phyloP scores from a whole-genome alignment of 2,888 invertebrate genomes.

The Rhagophthalmus giganteus region DNA sequence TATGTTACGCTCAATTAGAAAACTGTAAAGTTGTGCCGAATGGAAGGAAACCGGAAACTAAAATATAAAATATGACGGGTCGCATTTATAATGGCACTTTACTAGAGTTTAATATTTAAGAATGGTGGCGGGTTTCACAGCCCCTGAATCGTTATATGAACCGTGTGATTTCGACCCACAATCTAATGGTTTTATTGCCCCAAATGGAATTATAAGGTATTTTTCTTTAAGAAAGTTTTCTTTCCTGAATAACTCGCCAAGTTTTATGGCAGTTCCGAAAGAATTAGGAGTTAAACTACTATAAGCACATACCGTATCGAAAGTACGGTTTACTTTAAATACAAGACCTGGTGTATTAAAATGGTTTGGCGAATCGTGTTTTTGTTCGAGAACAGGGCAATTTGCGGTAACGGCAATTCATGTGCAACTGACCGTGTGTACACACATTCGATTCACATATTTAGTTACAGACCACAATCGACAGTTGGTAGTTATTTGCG shows the following conservation, averaged over 20 bases:
- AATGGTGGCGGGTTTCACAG: neutral
- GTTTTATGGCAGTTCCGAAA: too few species aligned
- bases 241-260: too few species aligned
- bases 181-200: slow-evolving; percentile 4
- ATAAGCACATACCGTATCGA: too few species aligned
- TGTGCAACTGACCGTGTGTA: slow-evolving; percentile 26
- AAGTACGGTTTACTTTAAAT: slow-evolving; percentile 13
- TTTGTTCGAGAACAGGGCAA: slow-evolving; percentile 25
- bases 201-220: too few species aligned
- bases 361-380: slow-evolving; percentile 23
- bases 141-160: neutral
- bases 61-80: slow-evolving; percentile 10
- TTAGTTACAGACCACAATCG: slow-evolving; percentile 23
- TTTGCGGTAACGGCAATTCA: slow-evolving; percentile 33
- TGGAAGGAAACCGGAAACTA: slow-evolving; percentile 13
- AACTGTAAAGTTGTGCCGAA: slow-evolving; percentile 6
- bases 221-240: too few species aligned
- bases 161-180: neutral
- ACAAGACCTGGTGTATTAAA: slow-evolving; percentile 18
- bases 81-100: neutral
- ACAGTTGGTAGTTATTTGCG: slow-evolving; percentile 13
- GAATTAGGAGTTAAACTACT: too few species aligned
- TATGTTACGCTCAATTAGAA: neutral
- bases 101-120: neutral
- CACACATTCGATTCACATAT: slow-evolving; percentile 27